Conservation (phyloP, 2,888 invertebrate species). For the Thymelicus sylvestris region DNA sequence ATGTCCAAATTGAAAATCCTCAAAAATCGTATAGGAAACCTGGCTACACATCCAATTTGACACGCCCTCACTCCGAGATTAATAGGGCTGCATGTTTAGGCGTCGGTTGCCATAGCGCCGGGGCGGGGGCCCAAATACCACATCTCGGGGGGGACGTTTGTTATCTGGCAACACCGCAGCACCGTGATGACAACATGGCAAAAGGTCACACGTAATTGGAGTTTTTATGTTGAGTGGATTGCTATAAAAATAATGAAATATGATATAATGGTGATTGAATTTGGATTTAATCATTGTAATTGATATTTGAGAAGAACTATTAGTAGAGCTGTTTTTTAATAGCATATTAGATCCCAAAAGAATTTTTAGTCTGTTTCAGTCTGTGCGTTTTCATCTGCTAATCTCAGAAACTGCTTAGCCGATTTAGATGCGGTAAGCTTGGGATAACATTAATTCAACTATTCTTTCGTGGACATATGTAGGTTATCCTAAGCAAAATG, state of each 20-base stretch:
- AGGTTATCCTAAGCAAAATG: too few species aligned
- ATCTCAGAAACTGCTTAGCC: too few species aligned
- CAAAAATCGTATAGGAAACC: conserved; percentile 39
- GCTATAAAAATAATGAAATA: conserved; percentile 13
- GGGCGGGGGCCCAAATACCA: conserved; percentile 74
- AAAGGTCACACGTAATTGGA: conserved; percentile 59
- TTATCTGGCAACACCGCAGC: conserved; percentile 68
- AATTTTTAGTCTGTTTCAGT: too few species aligned
- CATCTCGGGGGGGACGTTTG: conserved; percentile 76
- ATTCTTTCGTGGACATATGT: too few species aligned
- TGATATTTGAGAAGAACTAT: too few species aligned
- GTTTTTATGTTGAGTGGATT: conserved; percentile 39
- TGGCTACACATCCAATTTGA: conserved; percentile 63
- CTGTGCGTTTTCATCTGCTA: too few species aligned
- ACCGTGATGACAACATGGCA: conserved; percentile 50
- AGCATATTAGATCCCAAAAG: too few species aligned
- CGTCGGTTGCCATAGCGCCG: conserved; percentile 72
- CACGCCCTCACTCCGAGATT: conserved; percentile 78
- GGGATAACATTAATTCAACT: too few species aligned
- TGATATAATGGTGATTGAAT: background rate
- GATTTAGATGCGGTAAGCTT: too few species aligned
- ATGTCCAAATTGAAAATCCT: background rate
- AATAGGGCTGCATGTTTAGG: conserved; percentile 78
- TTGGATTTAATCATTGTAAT: background rate
- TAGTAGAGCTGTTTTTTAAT: too few species aligned